Conservation (phyloP, 2,113 vertebrate species). For the Entomyzon cyanotis region DNA sequence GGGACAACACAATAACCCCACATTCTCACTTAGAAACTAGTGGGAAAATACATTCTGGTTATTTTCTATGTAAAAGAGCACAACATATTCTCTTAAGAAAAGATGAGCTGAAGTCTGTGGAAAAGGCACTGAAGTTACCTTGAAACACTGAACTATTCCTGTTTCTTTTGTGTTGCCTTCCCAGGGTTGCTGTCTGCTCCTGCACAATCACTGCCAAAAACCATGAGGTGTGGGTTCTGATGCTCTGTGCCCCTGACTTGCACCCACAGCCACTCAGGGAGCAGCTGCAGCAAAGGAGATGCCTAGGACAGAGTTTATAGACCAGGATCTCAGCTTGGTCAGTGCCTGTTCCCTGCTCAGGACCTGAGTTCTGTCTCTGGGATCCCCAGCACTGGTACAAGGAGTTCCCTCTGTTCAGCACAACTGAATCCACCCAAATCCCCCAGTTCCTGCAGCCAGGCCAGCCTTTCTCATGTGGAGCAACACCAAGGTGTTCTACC, state of each 20-base stretch:
- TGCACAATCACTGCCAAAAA: not conserved
- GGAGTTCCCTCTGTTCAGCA: not conserved
- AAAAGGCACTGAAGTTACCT: not conserved
- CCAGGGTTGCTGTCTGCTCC: not conserved
- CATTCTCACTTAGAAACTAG: not conserved
- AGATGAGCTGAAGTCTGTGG: not conserved
- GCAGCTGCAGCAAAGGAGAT: not conserved
- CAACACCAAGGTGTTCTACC: not conserved
- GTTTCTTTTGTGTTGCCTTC: not conserved
- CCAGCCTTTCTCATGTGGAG: too few species aligned
- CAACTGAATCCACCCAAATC: not conserved
- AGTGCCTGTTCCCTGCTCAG: not conserved
- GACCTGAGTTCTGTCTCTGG: not conserved
- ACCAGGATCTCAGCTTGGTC: not conserved
- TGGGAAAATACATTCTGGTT: not conserved
- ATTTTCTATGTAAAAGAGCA: not conserved
- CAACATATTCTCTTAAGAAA: not conserved
- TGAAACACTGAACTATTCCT: not conserved
- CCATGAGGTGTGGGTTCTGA: fast-evolving
- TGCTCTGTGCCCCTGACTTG: not conserved
- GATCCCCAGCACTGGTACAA: not conserved
- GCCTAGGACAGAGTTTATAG: too few species aligned
- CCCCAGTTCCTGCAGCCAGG: not conserved
- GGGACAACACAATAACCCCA: not conserved
- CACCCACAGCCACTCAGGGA: too few species aligned